Evolutionary conservation across 2,888 invertebrate species (phyloP), one percentile per base, ranked within the genome.

Genomic region (Volucella zonaria): DNA sequence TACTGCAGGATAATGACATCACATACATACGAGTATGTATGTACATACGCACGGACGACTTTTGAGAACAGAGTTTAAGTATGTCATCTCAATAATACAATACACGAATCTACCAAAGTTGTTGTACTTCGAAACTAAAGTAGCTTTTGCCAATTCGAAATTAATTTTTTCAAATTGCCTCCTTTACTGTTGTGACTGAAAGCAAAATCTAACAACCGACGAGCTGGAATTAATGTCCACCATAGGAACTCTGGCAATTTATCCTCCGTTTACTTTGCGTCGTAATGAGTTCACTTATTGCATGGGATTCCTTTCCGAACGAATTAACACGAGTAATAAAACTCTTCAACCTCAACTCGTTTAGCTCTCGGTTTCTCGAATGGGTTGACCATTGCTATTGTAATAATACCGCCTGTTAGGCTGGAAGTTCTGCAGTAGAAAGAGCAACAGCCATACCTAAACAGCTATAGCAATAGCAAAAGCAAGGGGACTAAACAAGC

Each of bases 311-410:
- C 58, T 47, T 85, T 85, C 81, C 81, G 42, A 81, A 76, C 56
- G 81, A 85, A 85, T 85, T 77, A 81, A 77, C 85, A 85, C 71
- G 56, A 85, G 71, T 54, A 81, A 81, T 85, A 61, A 83, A 83
- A 70, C 73, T 68, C 75, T 59, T 66, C 54, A 83, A 75, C 70
- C 70, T 66, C 58, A 79, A 71, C 75, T 80, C 59, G 75, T 83
- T 83, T 75, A 59, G 66, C 47, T 59, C 62, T 49, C 71, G 67
- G 64, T 73, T 77, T 43, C 66, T 79, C 51, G 64, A 79, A 79
- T 70, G 70, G 70, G 66, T 79, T 81, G 73, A 73, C 68, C 81
- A 73, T 62, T 54, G 73, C 62, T 51, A 61, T 49, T 71, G 52
- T 47, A 45, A 62, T 43, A 54, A 67, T 59, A 61, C 23, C 54